Base-by-base conservation (phyloP, 1,140 invertebrate genomes). In the Samia ricini region DNA sequence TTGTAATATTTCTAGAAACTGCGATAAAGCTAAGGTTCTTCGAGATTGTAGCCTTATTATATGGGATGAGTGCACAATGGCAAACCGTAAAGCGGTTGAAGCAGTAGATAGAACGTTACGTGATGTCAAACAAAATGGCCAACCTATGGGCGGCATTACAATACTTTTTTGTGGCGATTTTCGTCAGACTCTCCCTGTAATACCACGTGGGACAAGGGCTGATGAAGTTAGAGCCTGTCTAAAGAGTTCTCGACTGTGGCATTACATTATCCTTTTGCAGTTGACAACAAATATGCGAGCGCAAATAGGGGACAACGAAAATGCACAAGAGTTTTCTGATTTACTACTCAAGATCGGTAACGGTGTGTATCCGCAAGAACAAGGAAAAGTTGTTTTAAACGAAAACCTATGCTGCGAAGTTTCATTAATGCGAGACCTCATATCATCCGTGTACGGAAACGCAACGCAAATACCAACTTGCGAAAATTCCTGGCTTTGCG, bases 131-230 rank as follows among this genome's bases (percentile, higher is more conserved):
- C 26, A 56, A 23, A 64, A 24, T 61, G 71, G 75, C 84, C 64
- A 81, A 63, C 21, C 67, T 15, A 57, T 66, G 59, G 64, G 64
- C 23, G 56, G 76, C 2, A 51, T 64, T 7, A 68, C 79, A 8
- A 50, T 91, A 51, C 23, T 91, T 5, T 74, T 90, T 49, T 65
- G 79, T 60, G 89, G 90, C 26, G 85, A 92, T 79, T 92, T 92
- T 72, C 63, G 87, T 20, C 87, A 92, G 76, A 91, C 76, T 18
- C 66, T 92, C 23, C 88, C 89, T 15, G 77, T 91, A 2, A 76
- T 91, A 51, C 62, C 71, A 22, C 62, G 79, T 70, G 77, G 69
- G 70, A 91, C 81, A 12, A 55, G 62, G 60, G 80, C 81, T 56
- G 80, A 88, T 72, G 76, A 88, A 65, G 64, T 90, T 1, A 81